These are phyloP conservation scores for Alauda arvensis DNA, from an alignment of 2,797 vertebrate species.

Conservation along the genomic window DNA sequence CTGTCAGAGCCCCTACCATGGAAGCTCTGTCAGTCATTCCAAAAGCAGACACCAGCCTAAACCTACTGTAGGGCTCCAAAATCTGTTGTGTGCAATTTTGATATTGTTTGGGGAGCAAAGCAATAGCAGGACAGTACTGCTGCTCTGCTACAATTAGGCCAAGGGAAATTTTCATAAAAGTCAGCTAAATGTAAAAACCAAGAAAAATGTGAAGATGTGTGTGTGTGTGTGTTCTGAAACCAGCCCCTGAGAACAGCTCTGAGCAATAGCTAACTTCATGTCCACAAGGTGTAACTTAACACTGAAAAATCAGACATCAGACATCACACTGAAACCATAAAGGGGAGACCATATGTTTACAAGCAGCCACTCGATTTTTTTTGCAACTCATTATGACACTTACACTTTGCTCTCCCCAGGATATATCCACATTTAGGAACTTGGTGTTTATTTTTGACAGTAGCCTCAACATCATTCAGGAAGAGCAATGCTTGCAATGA, in stretches of 20 bases:
- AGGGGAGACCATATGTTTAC: not conserved
- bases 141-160: not conserved
- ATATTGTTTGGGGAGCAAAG: not conserved
- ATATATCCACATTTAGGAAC: not conserved
- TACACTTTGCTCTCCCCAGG: not conserved
- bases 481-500: not conserved
- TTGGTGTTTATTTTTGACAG: slow-evolving; percentile 5
- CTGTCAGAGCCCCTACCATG: not conserved
- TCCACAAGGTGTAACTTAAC: not conserved
- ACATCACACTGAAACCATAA: not conserved
- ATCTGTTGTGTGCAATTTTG: not conserved
- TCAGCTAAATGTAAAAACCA: not conserved
- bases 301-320: not conserved
- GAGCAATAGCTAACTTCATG: not conserved
- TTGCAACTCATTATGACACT: not conserved
- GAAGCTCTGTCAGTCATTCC: not conserved
- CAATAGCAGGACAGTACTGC: not conserved
- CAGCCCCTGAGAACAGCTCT: not conserved
- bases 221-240: not conserved
- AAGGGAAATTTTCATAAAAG: not conserved
- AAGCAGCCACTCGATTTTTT: not conserved
- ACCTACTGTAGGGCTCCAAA: not conserved
- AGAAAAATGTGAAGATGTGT: not conserved
- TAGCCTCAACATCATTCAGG: not conserved
- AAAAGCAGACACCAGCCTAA: not conserved